These are phyloP conservation scores for Latrodectus geometricus DNA, from an alignment of 1,140 invertebrate genomes.

Conservation along the genomic window DNA sequence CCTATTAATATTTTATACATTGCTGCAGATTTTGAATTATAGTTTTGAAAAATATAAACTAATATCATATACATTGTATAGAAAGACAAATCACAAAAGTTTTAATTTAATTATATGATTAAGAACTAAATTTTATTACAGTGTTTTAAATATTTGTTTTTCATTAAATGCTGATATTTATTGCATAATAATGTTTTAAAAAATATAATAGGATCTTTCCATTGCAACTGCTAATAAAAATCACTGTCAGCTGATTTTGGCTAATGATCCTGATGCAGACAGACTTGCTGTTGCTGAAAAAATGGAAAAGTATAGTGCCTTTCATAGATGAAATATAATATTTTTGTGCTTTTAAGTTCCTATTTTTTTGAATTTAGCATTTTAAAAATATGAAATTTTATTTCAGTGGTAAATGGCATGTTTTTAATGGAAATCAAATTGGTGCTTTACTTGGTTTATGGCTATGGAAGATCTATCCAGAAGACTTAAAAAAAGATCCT, in stretches of 20 bases:
- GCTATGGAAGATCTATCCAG: slow-evolving; percentile 74
- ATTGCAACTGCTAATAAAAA: slow-evolving; percentile 84
- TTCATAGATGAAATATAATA: background rate
- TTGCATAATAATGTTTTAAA: too few species aligned
- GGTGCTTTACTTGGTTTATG: slow-evolving; percentile 97
- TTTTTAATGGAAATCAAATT: slow-evolving; percentile 96
- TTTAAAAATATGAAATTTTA: slow-evolving; percentile 58
- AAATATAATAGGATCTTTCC: slow-evolving; percentile 75
- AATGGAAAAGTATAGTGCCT: slow-evolving; percentile 17
- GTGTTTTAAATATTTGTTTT: too few species aligned
- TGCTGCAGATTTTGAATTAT: too few species aligned
- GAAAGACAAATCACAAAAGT: too few species aligned
- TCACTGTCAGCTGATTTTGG: slow-evolving; percentile 83
- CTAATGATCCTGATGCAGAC: slow-evolving; percentile 99
- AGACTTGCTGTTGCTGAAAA: slow-evolving; percentile 89
- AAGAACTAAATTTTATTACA: too few species aligned
- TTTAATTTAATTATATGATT: too few species aligned
- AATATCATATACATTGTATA: too few species aligned
- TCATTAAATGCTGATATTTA: too few species aligned
- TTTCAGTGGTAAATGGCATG: slow-evolving; percentile 82
- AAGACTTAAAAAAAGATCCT: slow-evolving; percentile 4
- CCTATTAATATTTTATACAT: too few species aligned
- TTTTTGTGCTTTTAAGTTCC: background rate
- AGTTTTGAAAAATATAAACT: too few species aligned
- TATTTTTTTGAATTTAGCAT: background rate